Conservation (phyloP, 1,140 invertebrate genomes). For the Chlorops oryzae region DNA sequence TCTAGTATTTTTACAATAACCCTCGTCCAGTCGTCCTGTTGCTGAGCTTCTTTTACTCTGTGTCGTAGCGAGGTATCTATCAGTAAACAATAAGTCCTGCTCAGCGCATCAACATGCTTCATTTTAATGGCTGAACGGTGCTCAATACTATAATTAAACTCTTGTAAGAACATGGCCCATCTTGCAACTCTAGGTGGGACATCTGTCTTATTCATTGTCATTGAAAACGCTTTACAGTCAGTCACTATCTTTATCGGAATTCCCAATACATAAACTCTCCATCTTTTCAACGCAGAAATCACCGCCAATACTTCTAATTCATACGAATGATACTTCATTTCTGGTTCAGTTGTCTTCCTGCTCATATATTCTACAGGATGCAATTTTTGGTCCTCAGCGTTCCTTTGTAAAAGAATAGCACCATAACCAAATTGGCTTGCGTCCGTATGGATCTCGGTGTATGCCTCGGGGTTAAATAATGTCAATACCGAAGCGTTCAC, state of each 20-base stretch:
- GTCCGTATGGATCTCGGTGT: too few relatives aligned
- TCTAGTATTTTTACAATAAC: too few relatives aligned
- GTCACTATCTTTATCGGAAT: conserved; percentile 14
- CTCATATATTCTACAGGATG: conserved; percentile 16
- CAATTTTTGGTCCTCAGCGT: not conserved
- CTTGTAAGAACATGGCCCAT: too few relatives aligned
- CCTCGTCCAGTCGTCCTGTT: too few relatives aligned
- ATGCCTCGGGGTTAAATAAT: too few relatives aligned
- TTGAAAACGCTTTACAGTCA: conserved; percentile 14
- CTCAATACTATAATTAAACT: too few relatives aligned
- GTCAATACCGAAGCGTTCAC: too few relatives aligned
- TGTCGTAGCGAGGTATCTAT: too few relatives aligned
- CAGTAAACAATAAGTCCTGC: too few relatives aligned
- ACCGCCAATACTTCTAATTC: conserved; percentile 24
- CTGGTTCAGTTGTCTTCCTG: conserved; percentile 13
- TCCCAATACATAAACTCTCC: conserved; percentile 9
- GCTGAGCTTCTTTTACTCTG: too few relatives aligned
- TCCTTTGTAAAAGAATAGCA: conserved; percentile 35
- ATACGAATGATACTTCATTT: conserved; percentile 26
- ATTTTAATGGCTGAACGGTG: too few relatives aligned
- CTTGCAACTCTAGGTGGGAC: conserved; percentile 11
- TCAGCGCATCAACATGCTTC: too few relatives aligned
- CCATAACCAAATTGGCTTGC: conserved; percentile 27
- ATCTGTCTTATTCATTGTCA: conserved; percentile 12
- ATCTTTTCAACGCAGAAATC: conserved; percentile 9